phyloP scores from a whole-genome alignment of 2,113 vertebrate genomes.

The Hoplias malabaricus region DNA sequence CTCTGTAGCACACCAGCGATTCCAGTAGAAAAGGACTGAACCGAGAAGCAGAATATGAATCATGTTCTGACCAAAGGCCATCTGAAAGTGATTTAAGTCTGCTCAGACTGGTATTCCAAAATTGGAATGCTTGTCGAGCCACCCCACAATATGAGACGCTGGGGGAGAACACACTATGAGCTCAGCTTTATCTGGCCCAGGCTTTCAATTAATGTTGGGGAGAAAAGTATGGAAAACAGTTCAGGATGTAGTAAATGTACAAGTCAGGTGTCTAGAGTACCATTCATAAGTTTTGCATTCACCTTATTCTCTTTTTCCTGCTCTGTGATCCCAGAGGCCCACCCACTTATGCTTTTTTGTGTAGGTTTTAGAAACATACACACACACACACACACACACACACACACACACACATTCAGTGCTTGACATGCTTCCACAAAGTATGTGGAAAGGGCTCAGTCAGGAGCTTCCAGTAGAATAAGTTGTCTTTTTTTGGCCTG shows the following conservation, averaged over 20 bases:
- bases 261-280: constrained; percentile 37
- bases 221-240: constrained; percentile 46
- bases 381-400: background rate
- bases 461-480: constrained; percentile 6
- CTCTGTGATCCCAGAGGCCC: constrained; percentile 28
- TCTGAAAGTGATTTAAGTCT: constrained; percentile 26
- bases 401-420: background rate
- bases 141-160: background rate
- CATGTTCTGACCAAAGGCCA: constrained; percentile 15
- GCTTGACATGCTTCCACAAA: constrained; percentile 7
- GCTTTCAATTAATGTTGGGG: background rate
- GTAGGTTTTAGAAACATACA: constrained; percentile 29
- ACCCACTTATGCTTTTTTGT: constrained; percentile 20
- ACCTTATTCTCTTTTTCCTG: constrained; percentile 23
- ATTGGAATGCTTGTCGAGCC: background rate
- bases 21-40: background rate
- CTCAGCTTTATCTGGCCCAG: background rate
- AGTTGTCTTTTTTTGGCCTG: constrained; percentile 31
- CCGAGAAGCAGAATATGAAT: background rate
- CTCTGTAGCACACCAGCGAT: background rate
- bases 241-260: constrained; percentile 43
- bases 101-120: constrained; percentile 8
- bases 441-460: constrained; percentile 8
- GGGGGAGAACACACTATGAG: background rate
- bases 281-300: constrained; percentile 30